phyloP scores from a whole-genome alignment of 1,140 invertebrate genomes.

The Anadara kagoshimensis region DNA sequence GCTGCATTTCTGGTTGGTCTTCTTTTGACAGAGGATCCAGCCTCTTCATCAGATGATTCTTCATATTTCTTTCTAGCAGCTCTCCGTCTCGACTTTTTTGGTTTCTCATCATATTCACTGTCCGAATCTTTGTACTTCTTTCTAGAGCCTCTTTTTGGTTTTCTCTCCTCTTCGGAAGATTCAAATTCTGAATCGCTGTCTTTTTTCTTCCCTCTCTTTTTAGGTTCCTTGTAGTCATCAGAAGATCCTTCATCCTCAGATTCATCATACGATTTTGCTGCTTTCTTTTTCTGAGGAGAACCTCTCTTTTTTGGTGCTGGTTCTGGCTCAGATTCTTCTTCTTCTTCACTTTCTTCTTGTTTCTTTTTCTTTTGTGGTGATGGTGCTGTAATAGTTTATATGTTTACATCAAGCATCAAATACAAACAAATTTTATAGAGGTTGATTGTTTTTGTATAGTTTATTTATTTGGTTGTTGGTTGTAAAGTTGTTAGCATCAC shows the following conservation, averaged over 20 bases:
- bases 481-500: no score
- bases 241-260: slow-evolving; percentile 8
- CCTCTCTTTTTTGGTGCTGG: no score
- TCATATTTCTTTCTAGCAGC: slow-evolving; percentile 36
- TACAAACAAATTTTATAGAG: no score
- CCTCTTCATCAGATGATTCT: slow-evolving; percentile 31
- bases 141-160: slow-evolving; percentile 16
- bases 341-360: slow-evolving; percentile 36
- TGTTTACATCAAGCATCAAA: no score
- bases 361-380: slow-evolving; percentile 29
- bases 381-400: background rate
- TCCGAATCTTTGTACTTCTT: slow-evolving; percentile 51
- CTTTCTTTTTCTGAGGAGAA: no score
- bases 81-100: slow-evolving; percentile 17
- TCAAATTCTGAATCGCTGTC: slow-evolving; percentile 3
- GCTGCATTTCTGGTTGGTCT: slow-evolving; percentile 46
- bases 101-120: slow-evolving; percentile 35
- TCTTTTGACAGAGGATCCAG: no score
- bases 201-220: slow-evolving; percentile 16
- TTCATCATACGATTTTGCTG: slow-evolving; percentile 6
- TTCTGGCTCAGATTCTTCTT: no score
- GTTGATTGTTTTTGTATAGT: background rate
- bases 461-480: no score
- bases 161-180: no score
- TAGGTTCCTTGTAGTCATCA: slow-evolving; percentile 17